These are phyloP conservation scores for Festucalex cinctus DNA, from an alignment of 2,113 vertebrate genomes.

Conservation along the genomic window DNA sequence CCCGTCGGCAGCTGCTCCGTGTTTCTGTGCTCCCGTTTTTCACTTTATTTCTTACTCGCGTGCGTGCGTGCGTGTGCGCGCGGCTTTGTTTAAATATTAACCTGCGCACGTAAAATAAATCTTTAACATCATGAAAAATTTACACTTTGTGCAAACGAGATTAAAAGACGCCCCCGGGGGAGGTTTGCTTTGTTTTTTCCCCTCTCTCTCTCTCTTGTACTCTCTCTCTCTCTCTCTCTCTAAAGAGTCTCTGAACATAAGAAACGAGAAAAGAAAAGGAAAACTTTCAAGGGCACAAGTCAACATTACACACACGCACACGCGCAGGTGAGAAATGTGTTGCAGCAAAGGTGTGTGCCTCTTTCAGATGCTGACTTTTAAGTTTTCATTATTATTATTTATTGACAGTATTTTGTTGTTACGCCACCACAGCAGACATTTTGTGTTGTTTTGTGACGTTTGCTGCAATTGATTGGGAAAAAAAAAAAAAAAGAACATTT, in stretches of 20 bases:
- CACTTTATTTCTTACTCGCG: neutral
- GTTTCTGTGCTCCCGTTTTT: neutral
- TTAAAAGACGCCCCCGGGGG: neutral
- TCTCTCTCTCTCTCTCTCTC: too few species aligned
- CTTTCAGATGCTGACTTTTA: neutral
- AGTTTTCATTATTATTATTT: too few species aligned
- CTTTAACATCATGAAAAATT: slow-evolving; percentile 32
- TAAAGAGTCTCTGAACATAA: neutral
- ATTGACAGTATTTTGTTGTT: too few species aligned
- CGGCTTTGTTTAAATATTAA: slow-evolving; percentile 32
- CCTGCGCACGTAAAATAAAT: slow-evolving; percentile 17
- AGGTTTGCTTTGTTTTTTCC: neutral
- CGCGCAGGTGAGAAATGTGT: neutral
- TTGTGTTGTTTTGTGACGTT: neutral
- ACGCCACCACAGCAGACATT: neutral
- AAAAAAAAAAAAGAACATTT: too few species aligned
- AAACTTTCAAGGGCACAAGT: slow-evolving; percentile 8
- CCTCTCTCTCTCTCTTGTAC: neutral
- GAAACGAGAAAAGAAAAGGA: slow-evolving; percentile 4
- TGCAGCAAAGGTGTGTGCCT: neutral
- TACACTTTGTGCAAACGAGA: slow-evolving; percentile 22
- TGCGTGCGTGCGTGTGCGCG: too few species aligned
- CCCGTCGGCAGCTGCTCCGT: neutral
- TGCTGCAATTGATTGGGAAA: too few species aligned
- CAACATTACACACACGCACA: slow-evolving; percentile 1